Conservation (phyloP, 2,888 invertebrate species). For the Pristionchus exspectatus region DNA sequence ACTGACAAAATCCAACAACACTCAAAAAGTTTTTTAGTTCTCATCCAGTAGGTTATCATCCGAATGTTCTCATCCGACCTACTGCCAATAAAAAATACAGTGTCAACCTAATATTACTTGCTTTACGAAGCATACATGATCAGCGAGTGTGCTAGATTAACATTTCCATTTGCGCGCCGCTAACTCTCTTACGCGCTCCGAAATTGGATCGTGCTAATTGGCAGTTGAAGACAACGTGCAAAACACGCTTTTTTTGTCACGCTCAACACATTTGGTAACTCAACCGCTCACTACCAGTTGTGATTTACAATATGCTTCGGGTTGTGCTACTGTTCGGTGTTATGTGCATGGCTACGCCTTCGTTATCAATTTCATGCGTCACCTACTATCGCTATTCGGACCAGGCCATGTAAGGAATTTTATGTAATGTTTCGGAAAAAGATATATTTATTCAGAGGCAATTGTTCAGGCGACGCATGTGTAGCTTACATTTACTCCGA, state of each 20-base stretch:
- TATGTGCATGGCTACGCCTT: not conserved
- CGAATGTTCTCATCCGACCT: too few species aligned
- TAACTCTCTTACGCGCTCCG: not conserved
- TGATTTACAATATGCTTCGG: not conserved
- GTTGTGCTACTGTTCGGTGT: not conserved
- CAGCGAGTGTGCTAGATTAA: not conserved
- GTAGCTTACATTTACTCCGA: not conserved
- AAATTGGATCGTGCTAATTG: not conserved
- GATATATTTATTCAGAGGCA: not conserved
- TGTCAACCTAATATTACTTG: too few species aligned
- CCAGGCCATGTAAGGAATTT: not conserved
- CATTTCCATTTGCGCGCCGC: not conserved
- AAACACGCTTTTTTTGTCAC: not conserved
- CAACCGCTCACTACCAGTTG: not conserved
- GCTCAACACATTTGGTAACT: too few species aligned
- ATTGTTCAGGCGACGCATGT: not conserved
- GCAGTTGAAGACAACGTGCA: not conserved
- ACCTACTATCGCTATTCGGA: not conserved
- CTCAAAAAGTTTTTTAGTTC: too few species aligned
- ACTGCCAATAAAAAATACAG: too few species aligned
- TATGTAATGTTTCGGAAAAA: not conserved
- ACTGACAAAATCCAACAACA: too few species aligned
- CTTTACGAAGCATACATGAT: too few species aligned
- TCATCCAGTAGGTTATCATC: too few species aligned
- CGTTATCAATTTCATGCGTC: not conserved